These are phyloP conservation scores for Karalla daura DNA, from an alignment of 2,797 vertebrate genomes.

Conservation along the genomic window DNA sequence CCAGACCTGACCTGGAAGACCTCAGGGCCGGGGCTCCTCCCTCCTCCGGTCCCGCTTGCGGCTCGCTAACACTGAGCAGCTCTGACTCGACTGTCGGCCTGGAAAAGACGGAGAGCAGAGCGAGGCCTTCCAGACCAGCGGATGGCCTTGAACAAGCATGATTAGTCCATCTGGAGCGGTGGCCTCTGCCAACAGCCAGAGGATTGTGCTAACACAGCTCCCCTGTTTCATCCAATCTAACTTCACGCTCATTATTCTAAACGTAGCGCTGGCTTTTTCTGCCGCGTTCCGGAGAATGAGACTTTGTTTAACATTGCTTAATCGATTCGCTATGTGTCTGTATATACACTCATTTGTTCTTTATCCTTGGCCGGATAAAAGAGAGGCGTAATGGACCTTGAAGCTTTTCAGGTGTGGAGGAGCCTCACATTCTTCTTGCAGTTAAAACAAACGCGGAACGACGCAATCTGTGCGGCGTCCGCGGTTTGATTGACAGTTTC, in stretches of 20 bases:
- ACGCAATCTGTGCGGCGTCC: slow-evolving; percentile 30
- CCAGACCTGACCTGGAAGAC: slow-evolving; percentile 42
- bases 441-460: slow-evolving; percentile 64
- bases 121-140: slow-evolving; percentile 68
- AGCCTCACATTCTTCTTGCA: slow-evolving; percentile 32
- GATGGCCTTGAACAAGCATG: slow-evolving; percentile 74
- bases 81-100: slow-evolving; percentile 54
- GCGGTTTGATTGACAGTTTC: slow-evolving; percentile 47
- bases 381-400: slow-evolving; percentile 45
- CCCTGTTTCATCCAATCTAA: slow-evolving; percentile 68
- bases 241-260: slow-evolving; percentile 73
- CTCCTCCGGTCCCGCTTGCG: slow-evolving; percentile 28
- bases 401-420: slow-evolving; percentile 62
- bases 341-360: slow-evolving; percentile 68
- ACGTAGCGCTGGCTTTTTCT: slow-evolving; percentile 46
- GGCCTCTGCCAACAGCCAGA: slow-evolving; percentile 70
- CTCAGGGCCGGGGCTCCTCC: slow-evolving; percentile 40
- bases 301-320: slow-evolving; percentile 71
- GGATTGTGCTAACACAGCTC: slow-evolving; percentile 71
- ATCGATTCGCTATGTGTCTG: slow-evolving; percentile 69
- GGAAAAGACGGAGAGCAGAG: slow-evolving; percentile 56
- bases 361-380: slow-evolving; percentile 62
- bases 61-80: slow-evolving; percentile 53
- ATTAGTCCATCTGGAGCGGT: slow-evolving; percentile 76
- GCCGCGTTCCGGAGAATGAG: slow-evolving; percentile 57